Base-by-base conservation (phyloP, 2,888 invertebrate genomes). In the Agelastica alni region DNA sequence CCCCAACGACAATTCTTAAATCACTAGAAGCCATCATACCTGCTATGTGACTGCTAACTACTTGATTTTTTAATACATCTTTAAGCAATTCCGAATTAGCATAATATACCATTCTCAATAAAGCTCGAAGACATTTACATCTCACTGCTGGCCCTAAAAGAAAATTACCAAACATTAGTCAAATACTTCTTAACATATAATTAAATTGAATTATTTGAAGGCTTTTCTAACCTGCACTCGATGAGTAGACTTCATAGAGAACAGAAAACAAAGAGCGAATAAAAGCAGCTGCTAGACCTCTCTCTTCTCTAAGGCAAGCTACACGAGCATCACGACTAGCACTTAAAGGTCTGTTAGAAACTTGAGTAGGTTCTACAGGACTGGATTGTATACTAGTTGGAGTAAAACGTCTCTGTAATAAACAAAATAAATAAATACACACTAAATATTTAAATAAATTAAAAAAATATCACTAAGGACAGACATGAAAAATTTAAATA, bases 1-100 rank as follows among this genome's bases (percentile, higher is more conserved):
- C 96, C 47, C 96, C 96, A 42, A 98, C 96, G 34, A 97, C 95
- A 71, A 98, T 96, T 70, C 96, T 87, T 59, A 98, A 82, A 80
- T 98, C 98, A 74, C 89, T 92, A 3, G 96, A 96, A 1, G 96
- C 96, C 85, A 98, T 87, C 96, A 98, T 98, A 53, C 96, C 96
- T 20, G 97, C 97, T 72, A 98, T 93, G 77, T 98, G 96, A 67
- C 96, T 96, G 57, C 94, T 93, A 51, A 96, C 93, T 62, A 92
- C 85, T 75, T 87, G 86, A 70, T 85, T 85, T 67, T 85, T 85
- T 53, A 87, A 73, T 60, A 87, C 86, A 64, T 86, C 89, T 68
- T 89, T 85, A 43, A 98, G 82, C 62, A 97, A 82, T 66, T 92
- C 87, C 1, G 94, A 87, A 62, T 88, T 89, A 6, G 95, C 93